Evolutionary conservation across 2,888 invertebrate species (phyloP), one percentile per base, ranked within the genome.

Genomic region (Lysandra coridon): DNA sequence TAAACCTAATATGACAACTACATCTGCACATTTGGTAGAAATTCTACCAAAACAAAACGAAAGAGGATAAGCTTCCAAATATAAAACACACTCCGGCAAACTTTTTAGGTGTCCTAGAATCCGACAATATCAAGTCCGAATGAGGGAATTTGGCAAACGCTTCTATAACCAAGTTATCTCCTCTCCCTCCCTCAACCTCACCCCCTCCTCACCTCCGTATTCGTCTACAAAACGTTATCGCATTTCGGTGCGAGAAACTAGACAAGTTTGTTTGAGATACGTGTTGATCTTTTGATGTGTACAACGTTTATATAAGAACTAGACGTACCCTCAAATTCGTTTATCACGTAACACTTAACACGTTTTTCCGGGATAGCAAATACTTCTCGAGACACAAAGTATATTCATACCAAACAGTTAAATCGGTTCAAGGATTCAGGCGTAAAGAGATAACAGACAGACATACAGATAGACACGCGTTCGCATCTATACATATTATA

Each of bases 71-170:
- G n/a, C 6, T 62, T 7, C 62, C 64, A 69, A 69, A 69, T 69
- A 69, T 30, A 30, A 69, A 69, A 64, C 30, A 5, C n/a, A 30
- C 30, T 64, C 64, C 23, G 23, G 64, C 30, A 64, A 69, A 30
- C 64, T 30, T 33, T 69, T 69, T 30, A 33, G 64, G 64, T 69
- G 33, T 30, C 64, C 64, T 69, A 69, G 64, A 69, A 69, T 69
- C 64, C 23, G 4, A 69, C 30, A 33, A 62, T 23, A 12, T 30
- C 2, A 30, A 69, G 64, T 69, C 10, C 64, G 64, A 69, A 69
- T 69, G 64, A 30, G 64, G 64, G 30, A 69, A 69, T 69, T 69
- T 69, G 64, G 64, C 64, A 69, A 69, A 69, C 64, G 64, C 30
- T 30, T 30, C 12, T 69, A 10, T 64, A 69, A 69, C 30, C 14